A percentile compares a stretch with the other conserved stretches of the same genome.
Conservation (phyloP, 2,888 invertebrate species). For the Xiphydria camelus region DNA sequence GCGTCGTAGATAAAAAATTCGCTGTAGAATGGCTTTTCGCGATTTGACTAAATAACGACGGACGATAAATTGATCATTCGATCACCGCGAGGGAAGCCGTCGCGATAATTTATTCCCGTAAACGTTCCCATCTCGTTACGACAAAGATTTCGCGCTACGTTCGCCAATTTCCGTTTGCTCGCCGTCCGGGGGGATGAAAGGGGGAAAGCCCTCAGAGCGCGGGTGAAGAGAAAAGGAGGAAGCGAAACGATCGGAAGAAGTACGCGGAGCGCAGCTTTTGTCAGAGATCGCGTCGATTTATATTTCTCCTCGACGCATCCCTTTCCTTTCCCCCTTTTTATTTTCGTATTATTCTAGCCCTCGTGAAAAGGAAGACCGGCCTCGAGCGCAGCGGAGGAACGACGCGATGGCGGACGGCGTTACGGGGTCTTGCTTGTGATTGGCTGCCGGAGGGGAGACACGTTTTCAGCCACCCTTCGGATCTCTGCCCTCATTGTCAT, state of each 20-base stretch:
- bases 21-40: conserved; percentile 17
- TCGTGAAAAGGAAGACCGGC: conserved; percentile 19
- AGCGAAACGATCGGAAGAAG: conserved; percentile 15
- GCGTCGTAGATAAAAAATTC: background rate
- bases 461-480: conserved; percentile 52
- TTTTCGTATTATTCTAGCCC: background rate
- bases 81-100: no score
- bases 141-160: no score
- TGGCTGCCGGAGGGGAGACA: conserved; percentile 49
- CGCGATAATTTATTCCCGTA: no score
- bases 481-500: conserved; percentile 57
- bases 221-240: conserved; percentile 10
- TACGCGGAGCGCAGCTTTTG: no score
- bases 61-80: no score
- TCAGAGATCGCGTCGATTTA: no score
- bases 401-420: conserved; percentile 51
- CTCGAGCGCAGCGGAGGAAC: conserved; percentile 14
- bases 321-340: background rate
- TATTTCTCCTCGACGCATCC: no score
- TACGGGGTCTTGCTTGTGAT: conserved; percentile 43
- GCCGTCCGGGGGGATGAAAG: conserved; percentile 16
- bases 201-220: conserved; percentile 15
- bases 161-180: no score
- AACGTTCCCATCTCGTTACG: no score
- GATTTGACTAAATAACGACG: no score